These are phyloP conservation scores for Caerostris extrusa DNA, from an alignment of 1,140 invertebrate genomes.

Conservation along the genomic window DNA sequence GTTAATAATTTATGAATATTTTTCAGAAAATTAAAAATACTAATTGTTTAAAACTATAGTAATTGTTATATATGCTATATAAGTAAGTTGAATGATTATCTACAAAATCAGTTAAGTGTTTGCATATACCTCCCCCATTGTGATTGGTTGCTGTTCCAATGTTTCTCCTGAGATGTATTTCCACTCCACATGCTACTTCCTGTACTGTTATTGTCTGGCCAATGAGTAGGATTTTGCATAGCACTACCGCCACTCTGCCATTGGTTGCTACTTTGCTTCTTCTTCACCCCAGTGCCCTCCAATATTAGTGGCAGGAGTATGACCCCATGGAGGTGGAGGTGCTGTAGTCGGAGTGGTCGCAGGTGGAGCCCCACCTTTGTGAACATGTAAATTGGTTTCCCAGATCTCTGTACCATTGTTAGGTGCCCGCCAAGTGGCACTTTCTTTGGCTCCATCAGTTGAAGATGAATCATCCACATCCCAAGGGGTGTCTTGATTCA, in stretches of 20 bases:
- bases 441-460: slow-evolving; percentile 85
- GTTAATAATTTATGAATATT: too few relatives aligned
- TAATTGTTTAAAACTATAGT: too few relatives aligned
- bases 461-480: slow-evolving; percentile 89
- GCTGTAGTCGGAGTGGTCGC: not conserved
- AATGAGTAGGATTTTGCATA: slow-evolving; percentile 79
- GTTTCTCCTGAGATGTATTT: slow-evolving; percentile 6
- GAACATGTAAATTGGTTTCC: slow-evolving; percentile 91
- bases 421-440: slow-evolving; percentile 75
- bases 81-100: too few relatives aligned
- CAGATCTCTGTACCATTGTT: slow-evolving; percentile 91
- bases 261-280: slow-evolving; percentile 84
- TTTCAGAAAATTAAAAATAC: too few relatives aligned
- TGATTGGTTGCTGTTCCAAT: slow-evolving; percentile 53
- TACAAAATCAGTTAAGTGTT: too few relatives aligned
- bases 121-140: slow-evolving; percentile 50
- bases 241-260: slow-evolving; percentile 84
- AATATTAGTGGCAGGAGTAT: slow-evolving; percentile 93
- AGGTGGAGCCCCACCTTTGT: not conserved
- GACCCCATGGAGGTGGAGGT: slow-evolving; percentile 88
- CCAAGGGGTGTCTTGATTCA: slow-evolving; percentile 96
- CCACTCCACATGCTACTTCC: slow-evolving; percentile 65
- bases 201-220: slow-evolving; percentile 22
- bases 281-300: slow-evolving; percentile 97
- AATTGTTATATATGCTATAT: too few relatives aligned